Base-by-base conservation (phyloP, 37 sponge, comb jelly and placozoan genomes). In the Bolinopsis microptera region DNA sequence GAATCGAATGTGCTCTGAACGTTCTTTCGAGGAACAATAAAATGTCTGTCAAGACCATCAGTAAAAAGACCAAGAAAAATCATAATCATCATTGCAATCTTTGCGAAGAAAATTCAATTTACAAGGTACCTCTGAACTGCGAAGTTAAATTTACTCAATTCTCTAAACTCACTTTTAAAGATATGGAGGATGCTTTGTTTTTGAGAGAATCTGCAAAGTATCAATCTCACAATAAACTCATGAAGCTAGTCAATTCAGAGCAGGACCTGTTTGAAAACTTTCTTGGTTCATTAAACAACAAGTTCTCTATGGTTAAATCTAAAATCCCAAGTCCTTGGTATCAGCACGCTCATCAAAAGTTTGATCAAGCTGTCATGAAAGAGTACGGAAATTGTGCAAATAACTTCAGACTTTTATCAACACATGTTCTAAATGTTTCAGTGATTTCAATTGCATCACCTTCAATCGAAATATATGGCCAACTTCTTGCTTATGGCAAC, bases 71-170 rank as follows among this genome's bases (percentile, higher is more conserved):
- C 3, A 72, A 48, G 13, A 48, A 13, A 48, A 48, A 5, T 72
- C 75, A 8, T 8, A n/a, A 35, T 32, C 8, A 35, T 36, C 83
- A 82, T 32, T 82, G 83, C 23, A 23, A 36, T 31, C 3, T 35
- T 18, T 82, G 83, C 23, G 83, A 82, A 23, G 35, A 32, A 5
- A 82, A 36, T 9, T 3, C 23, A 3, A 32, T 36, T 36, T 36
- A 36, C 24, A 82, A 35, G 38, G 83, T 31, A 23, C 83, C 83
- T 13, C 23, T 23, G 3, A 82, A 82, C 38, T 18, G 3, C 2
- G 38, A 82, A 82, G 38, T 82, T 30, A 82, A 82, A 31, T 82
- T 35, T 35, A 82, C 83, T 36, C 83, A 82, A 36, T 82, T 82
- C 38, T 82, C 83, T 5, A 82, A 36, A 23, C 38, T 82, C 83